Evolutionary conservation across 2,797 vertebrate species (phyloP), one percentile per base, ranked within the genome.

Genomic region (Galago senegalensis): DNA sequence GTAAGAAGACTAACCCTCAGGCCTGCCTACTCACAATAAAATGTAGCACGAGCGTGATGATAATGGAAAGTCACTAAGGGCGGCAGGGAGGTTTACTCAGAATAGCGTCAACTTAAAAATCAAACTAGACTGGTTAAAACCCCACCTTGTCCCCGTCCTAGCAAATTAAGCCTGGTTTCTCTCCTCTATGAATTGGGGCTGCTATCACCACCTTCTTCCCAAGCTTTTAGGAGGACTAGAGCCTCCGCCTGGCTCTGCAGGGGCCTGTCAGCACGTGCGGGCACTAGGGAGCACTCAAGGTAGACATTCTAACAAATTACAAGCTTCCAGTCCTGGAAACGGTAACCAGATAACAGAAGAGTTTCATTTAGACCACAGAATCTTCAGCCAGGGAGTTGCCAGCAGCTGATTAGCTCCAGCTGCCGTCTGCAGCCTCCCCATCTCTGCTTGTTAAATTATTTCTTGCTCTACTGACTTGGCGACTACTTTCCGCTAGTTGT

Each of bases 291-390:
- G 60, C 83, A 70, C 61, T 65, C 27, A 89, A 89, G 60, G 60
- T 56, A 91, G 95, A 77, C 17, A 86, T 27, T 29, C 49, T 23
- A 92, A 79, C 69, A 46, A 89, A 97, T 72, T 1, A 77, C 20
- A 70, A 77, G 77, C 87, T 81, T 49, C 29, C 53, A 82, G 58
- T 60, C 25, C 29, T 25, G 7, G 61, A 80, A 77, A 87, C 34
- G 56, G 2, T 27, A 93, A 76, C 46, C 49, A 49, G 34, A 69
- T 70, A 70, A 79, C 18, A 5, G 11, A 81, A 87, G 12, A 18
- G 43, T 87, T 63, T 61, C 76, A 91, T 46, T 89, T 72, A 77
- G 95, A 73, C 20, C 27, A 76, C 34, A 87, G 34, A 89, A 21
- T 61, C 13, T 93, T 87, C 46, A 85, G 69, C 37, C 34, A 11